A percentile compares a stretch with the other conserved stretches of the same genome.
Evolutionary conservation across 2,888 invertebrate species (phyloP).

Genomic region (Atethmia centrago): DNA sequence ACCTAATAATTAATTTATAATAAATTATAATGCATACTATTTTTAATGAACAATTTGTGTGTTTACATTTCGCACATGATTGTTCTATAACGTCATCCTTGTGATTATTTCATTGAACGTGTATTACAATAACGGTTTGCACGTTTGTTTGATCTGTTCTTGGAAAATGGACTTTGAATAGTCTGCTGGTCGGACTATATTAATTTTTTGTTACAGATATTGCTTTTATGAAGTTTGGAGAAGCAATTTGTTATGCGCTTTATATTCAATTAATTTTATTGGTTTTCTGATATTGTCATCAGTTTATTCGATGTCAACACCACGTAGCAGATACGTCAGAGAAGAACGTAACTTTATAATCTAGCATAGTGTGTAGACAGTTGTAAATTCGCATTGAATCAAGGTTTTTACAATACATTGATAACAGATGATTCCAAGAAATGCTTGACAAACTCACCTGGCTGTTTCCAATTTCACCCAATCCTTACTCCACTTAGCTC

Average conservation of each 20-base stretch:
- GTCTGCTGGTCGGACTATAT: conserved; percentile 5
- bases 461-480: not conserved
- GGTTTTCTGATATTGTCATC: conserved; percentile 1
- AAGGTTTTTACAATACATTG: conserved; percentile 14
- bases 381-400: conserved; percentile 15
- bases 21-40: not conserved
- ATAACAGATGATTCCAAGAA: not conserved
- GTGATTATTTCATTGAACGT: conserved; percentile 41
- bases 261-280: conserved; percentile 5
- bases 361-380: conserved; percentile 19
- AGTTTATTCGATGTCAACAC: conserved; percentile 4
- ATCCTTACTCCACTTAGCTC: conserved; percentile 7
- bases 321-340: conserved; percentile 1
- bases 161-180: conserved; percentile 30
- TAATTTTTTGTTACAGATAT: conserved; percentile 21
- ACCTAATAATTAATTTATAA: not conserved
- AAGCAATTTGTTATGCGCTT: conserved; percentile 10
- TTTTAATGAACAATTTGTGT: not conserved
- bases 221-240: conserved; percentile 5
- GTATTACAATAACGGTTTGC: conserved; percentile 31
- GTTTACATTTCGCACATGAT: conserved; percentile 31
- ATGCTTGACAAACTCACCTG: conserved; percentile 6
- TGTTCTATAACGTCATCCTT: conserved; percentile 43
- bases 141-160: conserved; percentile 42
- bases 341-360: not conserved